Conservation (phyloP, 2,888 invertebrate genomes). For the Stenurella melanura region DNA sequence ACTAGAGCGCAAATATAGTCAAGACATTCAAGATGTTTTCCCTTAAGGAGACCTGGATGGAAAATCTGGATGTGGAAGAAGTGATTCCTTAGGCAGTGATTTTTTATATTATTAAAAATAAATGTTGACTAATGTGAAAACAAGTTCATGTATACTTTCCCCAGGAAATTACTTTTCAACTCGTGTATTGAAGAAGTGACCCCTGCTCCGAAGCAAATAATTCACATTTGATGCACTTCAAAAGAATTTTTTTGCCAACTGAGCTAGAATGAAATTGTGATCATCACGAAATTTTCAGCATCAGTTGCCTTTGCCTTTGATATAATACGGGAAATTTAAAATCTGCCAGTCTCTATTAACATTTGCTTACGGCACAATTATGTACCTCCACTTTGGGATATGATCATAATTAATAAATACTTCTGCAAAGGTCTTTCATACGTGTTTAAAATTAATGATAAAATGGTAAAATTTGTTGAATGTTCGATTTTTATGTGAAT, state of each 20-base stretch:
- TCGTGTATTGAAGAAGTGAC: neutral
- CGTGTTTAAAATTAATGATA: too few relatives aligned
- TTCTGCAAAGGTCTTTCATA: neutral
- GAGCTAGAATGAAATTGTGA: constrained; percentile 20
- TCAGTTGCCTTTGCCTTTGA: constrained; percentile 31
- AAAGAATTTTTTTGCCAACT: constrained; percentile 25
- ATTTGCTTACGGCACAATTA: constrained; percentile 19
- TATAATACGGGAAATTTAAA: constrained; percentile 2
- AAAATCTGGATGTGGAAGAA: too few relatives aligned
- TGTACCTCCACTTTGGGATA: neutral
- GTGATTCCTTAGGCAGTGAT: too few relatives aligned
- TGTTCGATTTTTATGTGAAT: too few relatives aligned
- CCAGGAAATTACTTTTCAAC: neutral
- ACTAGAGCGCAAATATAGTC: too few relatives aligned
- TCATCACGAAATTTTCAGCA: constrained; percentile 25
- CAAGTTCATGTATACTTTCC: neutral
- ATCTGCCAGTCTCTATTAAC: neutral
- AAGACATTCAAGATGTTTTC: too few relatives aligned
- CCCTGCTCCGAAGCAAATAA: constrained; percentile 10
- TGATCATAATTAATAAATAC: constrained; percentile 2
- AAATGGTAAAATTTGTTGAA: too few relatives aligned
- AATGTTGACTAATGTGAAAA: neutral
- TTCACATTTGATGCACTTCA: constrained; percentile 29
- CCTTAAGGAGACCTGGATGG: too few relatives aligned
- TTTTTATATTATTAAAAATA: neutral